A percentile compares a stretch with the other conserved stretches of the same genome.
These are phyloP conservation scores for Bombus difficillimus DNA, from an alignment of 1,140 invertebrate species.

Conservation along the genomic window DNA sequence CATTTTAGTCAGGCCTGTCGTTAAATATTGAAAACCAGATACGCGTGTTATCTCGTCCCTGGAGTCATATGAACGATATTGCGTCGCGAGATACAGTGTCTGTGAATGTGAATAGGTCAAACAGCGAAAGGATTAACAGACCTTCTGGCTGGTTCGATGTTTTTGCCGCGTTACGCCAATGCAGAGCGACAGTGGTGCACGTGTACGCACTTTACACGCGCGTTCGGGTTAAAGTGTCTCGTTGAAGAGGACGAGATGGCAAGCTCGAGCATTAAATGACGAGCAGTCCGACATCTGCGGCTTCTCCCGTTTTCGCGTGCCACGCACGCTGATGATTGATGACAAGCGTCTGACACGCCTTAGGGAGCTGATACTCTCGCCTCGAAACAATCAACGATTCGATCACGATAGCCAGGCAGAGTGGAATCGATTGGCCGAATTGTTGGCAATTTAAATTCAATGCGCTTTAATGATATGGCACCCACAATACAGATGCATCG, in stretches of 20 bases:
- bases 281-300: constrained; percentile 36
- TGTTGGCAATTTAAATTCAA: not conserved
- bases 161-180: not conserved
- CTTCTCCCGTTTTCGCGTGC: constrained; percentile 60
- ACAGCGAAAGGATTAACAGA: not conserved
- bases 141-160: not conserved
- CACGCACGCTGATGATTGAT: constrained; percentile 57
- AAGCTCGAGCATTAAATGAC: constrained; percentile 50
- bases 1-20: too few relatives aligned
- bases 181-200: constrained; percentile 1
- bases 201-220: constrained; percentile 41
- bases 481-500: not conserved
- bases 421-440: constrained; percentile 5
- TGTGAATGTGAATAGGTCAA: not conserved
- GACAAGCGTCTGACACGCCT: constrained; percentile 39
- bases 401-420: not conserved
- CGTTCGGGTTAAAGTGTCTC: constrained; percentile 24
- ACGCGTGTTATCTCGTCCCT: not conserved
- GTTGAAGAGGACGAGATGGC: not conserved
- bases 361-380: constrained; percentile 37
- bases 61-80: not conserved
- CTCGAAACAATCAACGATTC: constrained; percentile 36
- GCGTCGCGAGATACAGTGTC: not conserved
- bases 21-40: too few relatives aligned
- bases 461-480: not conserved